Evolutionary conservation across 1,140 invertebrate species (phyloP), one percentile per base, ranked within the genome.

Genomic region (Pentalonia nigronervosa): DNA sequence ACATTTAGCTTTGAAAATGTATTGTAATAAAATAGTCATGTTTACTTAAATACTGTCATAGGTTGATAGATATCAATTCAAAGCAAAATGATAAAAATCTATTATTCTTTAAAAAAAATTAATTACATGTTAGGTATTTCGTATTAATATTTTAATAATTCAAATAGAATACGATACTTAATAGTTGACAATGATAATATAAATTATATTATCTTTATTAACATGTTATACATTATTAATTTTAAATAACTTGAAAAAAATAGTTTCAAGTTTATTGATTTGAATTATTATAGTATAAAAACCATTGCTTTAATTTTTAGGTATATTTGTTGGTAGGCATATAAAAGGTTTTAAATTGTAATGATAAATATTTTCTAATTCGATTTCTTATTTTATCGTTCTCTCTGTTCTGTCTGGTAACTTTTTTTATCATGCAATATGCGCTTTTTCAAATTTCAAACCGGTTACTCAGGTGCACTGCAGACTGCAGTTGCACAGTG

Each of bases 401-500:
- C 21, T 56, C 50, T 60, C 87, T 90, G n/a, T 67, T 90, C 25
- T 8, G 41, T 67, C 89, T 90, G 89, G 30, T 47, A 48, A 23
- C 36, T 25, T 89, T 90, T 90, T 90, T 47, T 90, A 67, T 67
- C 30, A 25, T 9, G 41, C 23, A 30, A 14, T 90, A 41, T 90
- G 53, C 7, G 53, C 67, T 90, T 67, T 90, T 90, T 90, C 8
- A 90, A 90, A 90, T 90, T 90, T 90, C 53, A 90, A 90, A 90
- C 89, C 89, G 89, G 89, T 90, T 90, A 36, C 21, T 90, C 56
- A 45, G 36, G 56, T n/a, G 56, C 7, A 20, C 11, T 25, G 45
- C 9, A 87, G 30, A 76, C 60, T 67, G 6, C 4, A n/a, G 60
- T 34, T 41, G 20, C 30, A 53, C 47, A 41, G 11, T 23, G 87